These are phyloP conservation scores for Microtus oregoni DNA, from an alignment of 2,113 vertebrate genomes.

Conservation along the genomic window DNA sequence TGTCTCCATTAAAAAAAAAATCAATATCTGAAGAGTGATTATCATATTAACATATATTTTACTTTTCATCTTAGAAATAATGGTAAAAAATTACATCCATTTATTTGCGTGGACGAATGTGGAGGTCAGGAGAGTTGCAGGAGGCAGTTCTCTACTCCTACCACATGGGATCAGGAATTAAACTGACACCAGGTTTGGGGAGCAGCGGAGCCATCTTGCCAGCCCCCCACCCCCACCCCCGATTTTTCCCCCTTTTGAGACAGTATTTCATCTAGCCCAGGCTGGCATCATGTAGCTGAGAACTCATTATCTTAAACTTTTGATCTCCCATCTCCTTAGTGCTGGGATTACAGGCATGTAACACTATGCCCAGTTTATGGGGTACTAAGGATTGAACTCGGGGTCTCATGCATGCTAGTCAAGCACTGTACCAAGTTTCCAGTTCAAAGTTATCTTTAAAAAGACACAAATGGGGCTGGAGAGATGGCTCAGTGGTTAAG, in stretches of 20 bases:
- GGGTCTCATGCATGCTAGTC: background rate
- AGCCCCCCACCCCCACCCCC: background rate
- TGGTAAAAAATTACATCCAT: background rate
- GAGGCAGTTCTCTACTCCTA: background rate
- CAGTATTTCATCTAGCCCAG: background rate
- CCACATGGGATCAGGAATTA: too few relatives aligned
- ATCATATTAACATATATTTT: background rate
- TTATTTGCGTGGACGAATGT: background rate
- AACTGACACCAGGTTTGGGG: background rate
- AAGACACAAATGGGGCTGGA: background rate
- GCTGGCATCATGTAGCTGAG: background rate
- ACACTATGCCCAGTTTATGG: background rate
- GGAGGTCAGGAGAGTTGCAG: background rate
- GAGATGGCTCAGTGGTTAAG: too few relatives aligned
- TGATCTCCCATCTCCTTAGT: background rate
- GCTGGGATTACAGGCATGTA: background rate
- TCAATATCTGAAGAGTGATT: background rate
- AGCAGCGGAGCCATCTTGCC: background rate
- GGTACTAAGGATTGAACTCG: background rate
- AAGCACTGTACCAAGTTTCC: background rate
- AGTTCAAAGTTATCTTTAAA: background rate
- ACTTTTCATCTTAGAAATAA: background rate
- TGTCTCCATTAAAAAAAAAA: background rate
- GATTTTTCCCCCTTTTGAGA: background rate
- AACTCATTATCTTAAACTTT: background rate